phyloP scores from a whole-genome alignment of 2,113 vertebrate genomes.

The Solea solea region DNA sequence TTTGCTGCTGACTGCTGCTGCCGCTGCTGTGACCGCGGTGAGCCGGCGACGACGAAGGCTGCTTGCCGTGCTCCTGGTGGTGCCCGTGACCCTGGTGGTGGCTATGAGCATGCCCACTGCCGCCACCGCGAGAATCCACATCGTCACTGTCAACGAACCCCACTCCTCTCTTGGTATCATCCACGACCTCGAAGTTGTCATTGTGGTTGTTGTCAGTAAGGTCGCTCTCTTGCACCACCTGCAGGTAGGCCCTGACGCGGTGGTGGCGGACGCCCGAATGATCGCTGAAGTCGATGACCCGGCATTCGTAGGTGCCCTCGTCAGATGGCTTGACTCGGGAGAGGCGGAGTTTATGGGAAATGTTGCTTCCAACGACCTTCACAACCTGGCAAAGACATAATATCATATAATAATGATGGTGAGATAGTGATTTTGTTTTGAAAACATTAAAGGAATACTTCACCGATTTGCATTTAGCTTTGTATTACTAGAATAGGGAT shows the following conservation, averaged over 20 bases:
- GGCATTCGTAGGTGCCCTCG: conserved; percentile 95
- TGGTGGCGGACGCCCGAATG: conserved; percentile 88
- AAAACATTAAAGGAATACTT: too few species aligned
- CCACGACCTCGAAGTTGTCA: conserved; percentile 62
- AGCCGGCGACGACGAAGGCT: conserved; percentile 51
- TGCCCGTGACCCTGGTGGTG: conserved; percentile 77
- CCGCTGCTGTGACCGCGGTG: conserved; percentile 77
- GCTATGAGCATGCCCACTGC: conserved; percentile 45
- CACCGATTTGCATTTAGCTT: too few species aligned
- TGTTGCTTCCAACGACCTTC: conserved; percentile 95
- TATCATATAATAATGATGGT: not conserved
- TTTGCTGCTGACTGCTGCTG: conserved; percentile 77
- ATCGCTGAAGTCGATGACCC: conserved; percentile 95
- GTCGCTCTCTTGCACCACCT: conserved; percentile 84
- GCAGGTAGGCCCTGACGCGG: conserved; percentile 92
- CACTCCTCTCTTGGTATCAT: conserved; percentile 61
- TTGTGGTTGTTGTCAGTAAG: not conserved
- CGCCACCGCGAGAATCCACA: conserved; percentile 69
- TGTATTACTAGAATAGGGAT: too few species aligned
- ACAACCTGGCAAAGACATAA: conserved; percentile 83
- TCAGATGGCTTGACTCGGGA: conserved; percentile 91
- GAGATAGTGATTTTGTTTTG: not conserved
- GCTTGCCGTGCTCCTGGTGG: conserved; percentile 66
- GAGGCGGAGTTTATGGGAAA: conserved; percentile 96
- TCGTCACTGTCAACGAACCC: conserved; percentile 8